These are phyloP conservation scores for Papilio protenor DNA, from an alignment of 2,888 invertebrate genomes.

Conservation along the genomic window DNA sequence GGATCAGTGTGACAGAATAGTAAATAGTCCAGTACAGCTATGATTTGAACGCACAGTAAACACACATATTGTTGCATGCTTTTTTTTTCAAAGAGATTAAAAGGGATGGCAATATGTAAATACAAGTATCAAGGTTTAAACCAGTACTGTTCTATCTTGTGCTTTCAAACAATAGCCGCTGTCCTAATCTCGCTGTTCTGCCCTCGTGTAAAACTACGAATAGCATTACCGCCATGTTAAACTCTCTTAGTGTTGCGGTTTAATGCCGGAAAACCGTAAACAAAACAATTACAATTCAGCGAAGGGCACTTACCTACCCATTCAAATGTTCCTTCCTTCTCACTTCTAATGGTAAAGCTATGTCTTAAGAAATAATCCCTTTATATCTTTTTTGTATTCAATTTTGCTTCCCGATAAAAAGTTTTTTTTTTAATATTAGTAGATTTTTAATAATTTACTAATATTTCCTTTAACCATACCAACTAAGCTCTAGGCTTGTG, in stretches of 20 bases:
- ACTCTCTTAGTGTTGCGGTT: slow-evolving; percentile 62
- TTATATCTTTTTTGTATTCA: background rate
- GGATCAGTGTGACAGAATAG: background rate
- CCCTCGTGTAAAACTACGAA: background rate
- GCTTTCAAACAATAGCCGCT: background rate
- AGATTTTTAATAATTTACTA: too few species aligned
- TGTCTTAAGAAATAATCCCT: slow-evolving; percentile 43
- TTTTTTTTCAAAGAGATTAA: too few species aligned
- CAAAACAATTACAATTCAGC: slow-evolving; percentile 71
- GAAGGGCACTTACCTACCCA: slow-evolving; percentile 64
- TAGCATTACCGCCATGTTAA: slow-evolving; percentile 63
- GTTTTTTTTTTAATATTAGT: too few species aligned
- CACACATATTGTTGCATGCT: background rate
- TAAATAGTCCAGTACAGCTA: too few species aligned
- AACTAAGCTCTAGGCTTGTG: too few species aligned
- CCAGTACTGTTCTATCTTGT: background rate
- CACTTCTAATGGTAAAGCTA: slow-evolving; percentile 36
- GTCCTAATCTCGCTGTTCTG: background rate
- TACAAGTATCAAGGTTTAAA: too few species aligned
- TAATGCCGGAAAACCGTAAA: slow-evolving; percentile 66
- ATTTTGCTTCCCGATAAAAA: background rate
- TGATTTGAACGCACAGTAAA: background rate
- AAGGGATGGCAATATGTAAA: too few species aligned
- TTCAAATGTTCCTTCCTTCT: slow-evolving; percentile 57
- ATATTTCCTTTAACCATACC: too few species aligned